Base-by-base conservation (phyloP, 2,797 vertebrate genomes). In the Crotalus adamanteus region DNA sequence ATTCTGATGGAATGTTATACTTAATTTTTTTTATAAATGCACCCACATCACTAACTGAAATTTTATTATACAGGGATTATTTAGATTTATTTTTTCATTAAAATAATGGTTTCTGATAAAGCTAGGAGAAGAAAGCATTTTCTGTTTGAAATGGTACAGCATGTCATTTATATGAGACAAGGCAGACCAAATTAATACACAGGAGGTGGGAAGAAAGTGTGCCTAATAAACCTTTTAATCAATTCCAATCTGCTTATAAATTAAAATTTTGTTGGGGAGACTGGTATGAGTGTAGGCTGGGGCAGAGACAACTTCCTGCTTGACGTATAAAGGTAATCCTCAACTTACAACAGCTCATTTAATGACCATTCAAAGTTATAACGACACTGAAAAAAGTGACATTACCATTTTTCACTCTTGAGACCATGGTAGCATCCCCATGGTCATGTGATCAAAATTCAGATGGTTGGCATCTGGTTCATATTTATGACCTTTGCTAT, bases 11-110 rank as follows among this genome's bases (percentile, higher is more conserved):
- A 97, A 94, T 96, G 96, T 96, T 98, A 94, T 95, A 97, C 96
- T 96, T 97, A 97, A 97, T 97, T 97, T 96, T 96, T 97, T 97
- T 94, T 96, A 78, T 95, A 97, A 97, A 97, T 96, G 96, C 95
- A 6, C 31, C n/a, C 13, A 56, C 31, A 73, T 55, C 89, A 73
- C 86, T 56, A 55, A n/a, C 51, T 20, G 22, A 5, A 93, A 90
- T 92, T 93, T 95, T 18, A 69, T 95, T 92, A 28, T 87, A 0
- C 89, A 14, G 90, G 0, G 0, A 90, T 94, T 47, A 89, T 78
- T 93, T 92, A 26, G 51, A 2, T 93, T 93, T 2, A 91, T 25
- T 42, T 20, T 93, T 93, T 95, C n/a, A n/a, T 51, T 37, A 69
- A 31, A 37, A 31, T 31, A 26, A 14, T 2, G 51, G 22, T 16